These are phyloP conservation scores for Trichogramma pretiosum DNA, from an alignment of 1,140 invertebrate genomes.

Conservation along the genomic window DNA sequence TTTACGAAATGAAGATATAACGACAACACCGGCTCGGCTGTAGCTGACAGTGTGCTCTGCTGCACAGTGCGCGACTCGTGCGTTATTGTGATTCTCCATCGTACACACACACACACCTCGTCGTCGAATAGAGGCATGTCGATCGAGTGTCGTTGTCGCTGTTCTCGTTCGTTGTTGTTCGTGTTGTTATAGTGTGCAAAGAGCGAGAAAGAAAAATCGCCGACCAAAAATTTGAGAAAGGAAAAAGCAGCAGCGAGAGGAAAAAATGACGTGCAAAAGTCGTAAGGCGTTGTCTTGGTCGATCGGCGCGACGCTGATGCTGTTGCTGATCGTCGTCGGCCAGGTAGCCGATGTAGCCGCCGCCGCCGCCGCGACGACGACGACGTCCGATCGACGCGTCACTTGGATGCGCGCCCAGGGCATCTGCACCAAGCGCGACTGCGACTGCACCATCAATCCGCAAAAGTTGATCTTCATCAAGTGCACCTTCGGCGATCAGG, in stretches of 20 bases:
- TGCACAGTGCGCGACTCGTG: too few species aligned
- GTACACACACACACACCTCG: background rate
- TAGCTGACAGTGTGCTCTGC: too few species aligned
- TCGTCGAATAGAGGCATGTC: background rate
- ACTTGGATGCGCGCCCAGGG: slow-evolving; percentile 29
- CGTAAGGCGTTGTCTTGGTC: too few species aligned
- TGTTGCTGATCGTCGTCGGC: background rate
- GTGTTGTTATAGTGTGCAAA: too few species aligned
- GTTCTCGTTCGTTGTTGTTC: background rate
- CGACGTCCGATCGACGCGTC: too few species aligned
- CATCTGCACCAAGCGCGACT: slow-evolving; percentile 50
- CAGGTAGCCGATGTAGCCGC: slow-evolving; percentile 17
- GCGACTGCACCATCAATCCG: slow-evolving; percentile 49
- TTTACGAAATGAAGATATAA: too few species aligned
- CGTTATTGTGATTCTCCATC: too few species aligned
- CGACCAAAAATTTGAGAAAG: too few species aligned
- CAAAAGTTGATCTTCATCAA: slow-evolving; percentile 55
- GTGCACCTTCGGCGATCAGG: slow-evolving; percentile 54
- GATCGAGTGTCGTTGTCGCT: background rate
- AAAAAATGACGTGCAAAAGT: too few species aligned
- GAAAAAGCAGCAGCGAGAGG: too few species aligned
- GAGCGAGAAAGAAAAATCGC: too few species aligned
- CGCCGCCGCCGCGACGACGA: background rate
- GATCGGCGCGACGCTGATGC: slow-evolving; percentile 21
- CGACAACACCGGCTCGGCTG: too few species aligned